Conservation (phyloP, 2,113 vertebrate genomes). For the Nymphicus hollandicus region DNA sequence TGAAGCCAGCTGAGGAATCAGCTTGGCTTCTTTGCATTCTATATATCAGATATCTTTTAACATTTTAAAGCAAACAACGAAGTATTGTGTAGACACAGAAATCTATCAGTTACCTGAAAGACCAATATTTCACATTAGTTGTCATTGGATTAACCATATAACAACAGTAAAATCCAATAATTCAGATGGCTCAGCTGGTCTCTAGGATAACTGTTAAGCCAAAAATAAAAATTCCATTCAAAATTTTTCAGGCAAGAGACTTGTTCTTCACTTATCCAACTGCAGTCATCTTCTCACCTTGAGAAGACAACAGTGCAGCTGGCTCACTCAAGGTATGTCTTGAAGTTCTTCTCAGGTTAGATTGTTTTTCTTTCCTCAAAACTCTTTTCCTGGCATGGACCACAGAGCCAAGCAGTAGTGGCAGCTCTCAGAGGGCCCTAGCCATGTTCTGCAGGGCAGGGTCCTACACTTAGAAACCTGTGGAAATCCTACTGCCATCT, state of each 20-base stretch:
- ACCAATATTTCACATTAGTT: not conserved
- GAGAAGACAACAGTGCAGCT: not conserved
- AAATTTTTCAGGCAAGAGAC: not conserved
- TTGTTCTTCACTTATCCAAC: not conserved
- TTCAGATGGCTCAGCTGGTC: not conserved
- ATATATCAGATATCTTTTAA: not conserved
- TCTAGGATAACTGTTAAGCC: not conserved
- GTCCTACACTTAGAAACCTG: not conserved
- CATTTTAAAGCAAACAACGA: not conserved
- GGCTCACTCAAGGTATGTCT: not conserved
- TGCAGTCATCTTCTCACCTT: not conserved
- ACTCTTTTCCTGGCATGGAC: not conserved
- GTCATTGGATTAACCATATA: not conserved
- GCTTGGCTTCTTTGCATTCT: not conserved
- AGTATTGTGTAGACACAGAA: not conserved
- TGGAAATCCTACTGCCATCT: not conserved
- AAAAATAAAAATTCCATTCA: not conserved
- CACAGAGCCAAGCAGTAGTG: not conserved
- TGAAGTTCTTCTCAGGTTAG: not conserved
- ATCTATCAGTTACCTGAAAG: not conserved
- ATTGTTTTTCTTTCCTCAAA: not conserved
- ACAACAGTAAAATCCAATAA: not conserved
- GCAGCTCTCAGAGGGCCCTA: not conserved
- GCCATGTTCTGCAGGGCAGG: not conserved
- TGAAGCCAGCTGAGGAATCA: not conserved